phyloP scores from a whole-genome alignment of 2,113 vertebrate species.

The mouse (Mus musculus) region GRCm39 chr17:7611001-7611500 shows the following conservation, averaged over 20 bases:
- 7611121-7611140: not conserved
- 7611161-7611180: no score
- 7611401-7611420: not conserved
- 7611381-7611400: not conserved
- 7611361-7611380: not conserved
- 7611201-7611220: not conserved
- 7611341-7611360: not conserved
- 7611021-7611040: accelerated
- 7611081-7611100: not conserved
- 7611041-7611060: no score
- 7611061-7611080: not conserved
- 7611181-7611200: not conserved
- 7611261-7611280: not conserved
- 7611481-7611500: no score
- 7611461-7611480: not conserved
- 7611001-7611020: accelerated
- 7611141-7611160: not conserved
- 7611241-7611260: not conserved
- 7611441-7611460: not conserved
- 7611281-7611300: not conserved
- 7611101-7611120: not conserved
- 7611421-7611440: not conserved
- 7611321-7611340: not conserved
- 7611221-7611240: not conserved
- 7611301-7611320: not conserved